A percentile compares a stretch with the other conserved stretches of the same genome.
Evolutionary conservation across 2,113 vertebrate genomes (phyloP).

Genomic region (Ptyas mucosa): DNA sequence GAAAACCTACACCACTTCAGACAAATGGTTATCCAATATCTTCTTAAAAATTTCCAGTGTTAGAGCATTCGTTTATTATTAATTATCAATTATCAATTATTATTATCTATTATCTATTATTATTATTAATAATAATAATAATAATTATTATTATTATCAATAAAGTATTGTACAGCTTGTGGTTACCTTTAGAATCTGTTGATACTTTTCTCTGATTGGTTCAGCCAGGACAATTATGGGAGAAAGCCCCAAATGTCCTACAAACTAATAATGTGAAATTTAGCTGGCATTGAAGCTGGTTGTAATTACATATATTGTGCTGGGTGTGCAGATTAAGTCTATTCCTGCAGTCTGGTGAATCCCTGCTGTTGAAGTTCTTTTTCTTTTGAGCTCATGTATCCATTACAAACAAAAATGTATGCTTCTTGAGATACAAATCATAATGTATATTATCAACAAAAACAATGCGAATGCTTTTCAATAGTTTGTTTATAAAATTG

Average conservation of each 20-base stretch:
- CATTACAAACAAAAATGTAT: background rate
- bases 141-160: too few relatives aligned
- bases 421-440: background rate
- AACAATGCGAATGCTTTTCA: background rate
- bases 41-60: too few relatives aligned
- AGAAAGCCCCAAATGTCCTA: background rate
- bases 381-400: background rate
- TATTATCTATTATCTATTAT: background rate
- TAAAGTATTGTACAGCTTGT: background rate
- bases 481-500: background rate
- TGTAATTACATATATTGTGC: background rate
- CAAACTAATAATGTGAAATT: background rate
- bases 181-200: background rate
- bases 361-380: background rate
- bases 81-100: too few relatives aligned
- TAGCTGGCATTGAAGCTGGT: background rate
- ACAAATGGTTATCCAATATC: too few relatives aligned
- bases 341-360: background rate
- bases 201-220: background rate
- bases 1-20: too few relatives aligned
- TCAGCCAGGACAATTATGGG: background rate
- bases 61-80: too few relatives aligned
- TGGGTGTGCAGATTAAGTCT: background rate
- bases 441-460: background rate
- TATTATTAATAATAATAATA: background rate